Evolutionary conservation across 2,113 vertebrate genomes (phyloP).

Genomic region (Silurus glanis): DNA sequence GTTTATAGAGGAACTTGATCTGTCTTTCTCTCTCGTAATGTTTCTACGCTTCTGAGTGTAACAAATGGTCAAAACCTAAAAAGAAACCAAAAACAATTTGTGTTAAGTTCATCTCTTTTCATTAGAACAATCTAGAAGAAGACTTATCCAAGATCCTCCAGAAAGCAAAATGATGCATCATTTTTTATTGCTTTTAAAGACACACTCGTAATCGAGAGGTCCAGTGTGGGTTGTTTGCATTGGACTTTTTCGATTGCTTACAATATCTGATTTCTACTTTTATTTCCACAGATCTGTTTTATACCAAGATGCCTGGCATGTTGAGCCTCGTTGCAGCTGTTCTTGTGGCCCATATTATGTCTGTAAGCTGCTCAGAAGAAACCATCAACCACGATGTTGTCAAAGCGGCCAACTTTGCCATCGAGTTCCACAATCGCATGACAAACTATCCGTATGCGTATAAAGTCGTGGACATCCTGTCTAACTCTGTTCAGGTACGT

Average conservation of each 20-base stretch:
- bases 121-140: background rate
- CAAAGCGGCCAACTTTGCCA: slow-evolving; percentile 50
- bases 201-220: background rate
- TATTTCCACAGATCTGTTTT: slow-evolving; percentile 22
- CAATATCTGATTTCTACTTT: background rate
- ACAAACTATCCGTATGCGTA: slow-evolving; percentile 44
- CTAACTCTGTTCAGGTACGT: slow-evolving; percentile 44
- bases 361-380: background rate
- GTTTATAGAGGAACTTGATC: too few relatives aligned
- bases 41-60: too few relatives aligned
- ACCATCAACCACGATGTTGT: slow-evolving; percentile 13
- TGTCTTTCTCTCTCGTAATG: background rate
- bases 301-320: slow-evolving; percentile 6
- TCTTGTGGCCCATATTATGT: background rate
- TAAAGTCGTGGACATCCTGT: slow-evolving; percentile 51
- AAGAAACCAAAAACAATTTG: too few relatives aligned
- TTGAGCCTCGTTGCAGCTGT: background rate
- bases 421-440: slow-evolving; percentile 49
- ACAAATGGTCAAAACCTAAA: background rate
- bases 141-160: background rate
- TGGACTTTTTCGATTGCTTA: background rate
- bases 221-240: background rate
- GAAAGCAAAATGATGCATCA: background rate
- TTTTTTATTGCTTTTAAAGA: background rate
- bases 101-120: background rate